Evolutionary conservation across 2,888 invertebrate species (phyloP).

Genomic region (Yponomeuta cagnagella): DNA sequence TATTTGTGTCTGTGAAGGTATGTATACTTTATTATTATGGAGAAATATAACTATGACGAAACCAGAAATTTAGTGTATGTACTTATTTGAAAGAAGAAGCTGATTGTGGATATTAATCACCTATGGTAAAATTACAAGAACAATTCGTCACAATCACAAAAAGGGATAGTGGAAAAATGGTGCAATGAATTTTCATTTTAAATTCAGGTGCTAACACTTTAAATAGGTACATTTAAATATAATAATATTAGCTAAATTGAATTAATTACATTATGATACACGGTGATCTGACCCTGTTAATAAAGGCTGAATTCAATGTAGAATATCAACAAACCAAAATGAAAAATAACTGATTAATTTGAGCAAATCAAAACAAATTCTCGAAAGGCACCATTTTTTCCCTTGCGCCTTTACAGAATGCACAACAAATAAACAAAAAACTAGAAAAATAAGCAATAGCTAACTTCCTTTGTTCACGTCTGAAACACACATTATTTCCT

Average conservation of each 20-base stretch:
- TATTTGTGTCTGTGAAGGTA: conserved; percentile 25
- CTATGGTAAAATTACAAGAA: not conserved
- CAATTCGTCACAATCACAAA: conserved; percentile 31
- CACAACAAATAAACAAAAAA: not conserved
- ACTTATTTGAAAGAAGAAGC: conserved; percentile 3
- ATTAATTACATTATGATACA: conserved; percentile 55
- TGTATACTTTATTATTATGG: not conserved
- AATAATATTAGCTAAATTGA: conserved; percentile 52
- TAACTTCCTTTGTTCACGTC: not conserved
- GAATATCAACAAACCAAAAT: conserved; percentile 19
- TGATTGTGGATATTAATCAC: not conserved
- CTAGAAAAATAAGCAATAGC: not conserved
- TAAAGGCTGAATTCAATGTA: conserved; percentile 46
- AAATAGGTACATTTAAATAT: conserved; percentile 40
- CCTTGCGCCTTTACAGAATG: conserved; percentile 22
- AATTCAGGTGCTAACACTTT: conserved; percentile 58
- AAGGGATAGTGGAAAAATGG: conserved; percentile 45
- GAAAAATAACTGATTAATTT: conserved; percentile 22
- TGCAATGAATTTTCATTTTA: conserved; percentile 43
- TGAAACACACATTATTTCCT: not conserved
- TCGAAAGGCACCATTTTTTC: conserved; percentile 36
- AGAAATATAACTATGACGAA: not conserved
- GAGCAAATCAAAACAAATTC: conserved; percentile 24
- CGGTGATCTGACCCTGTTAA: conserved; percentile 68
- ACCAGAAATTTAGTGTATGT: not conserved